Evolutionary conservation across 2,113 vertebrate genomes (phyloP).

Genomic region (Semnopithecus entellus): DNA sequence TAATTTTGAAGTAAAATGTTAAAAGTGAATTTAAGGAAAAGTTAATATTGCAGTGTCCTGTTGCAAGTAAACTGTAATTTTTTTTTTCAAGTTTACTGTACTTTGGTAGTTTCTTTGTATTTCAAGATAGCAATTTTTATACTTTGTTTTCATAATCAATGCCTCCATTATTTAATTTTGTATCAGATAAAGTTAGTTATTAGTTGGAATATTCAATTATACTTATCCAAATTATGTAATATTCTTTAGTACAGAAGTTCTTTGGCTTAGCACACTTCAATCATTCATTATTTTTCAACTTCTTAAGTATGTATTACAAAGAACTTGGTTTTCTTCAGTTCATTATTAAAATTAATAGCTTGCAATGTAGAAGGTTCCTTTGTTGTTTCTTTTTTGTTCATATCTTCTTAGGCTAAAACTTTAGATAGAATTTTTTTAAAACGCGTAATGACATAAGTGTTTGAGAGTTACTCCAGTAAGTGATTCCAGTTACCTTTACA

Average conservation of each 20-base stretch:
- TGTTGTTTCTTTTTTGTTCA: background rate
- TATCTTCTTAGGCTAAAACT: background rate
- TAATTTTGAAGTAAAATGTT: conserved; percentile 21
- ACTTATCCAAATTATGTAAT: background rate
- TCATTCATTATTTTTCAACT: background rate
- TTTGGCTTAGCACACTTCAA: background rate
- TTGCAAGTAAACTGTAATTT: background rate
- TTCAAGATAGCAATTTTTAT: background rate
- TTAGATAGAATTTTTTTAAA: background rate
- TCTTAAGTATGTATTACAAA: background rate
- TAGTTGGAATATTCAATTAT: background rate
- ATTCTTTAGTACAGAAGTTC: background rate
- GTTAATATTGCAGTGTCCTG: background rate
- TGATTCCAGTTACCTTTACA: background rate
- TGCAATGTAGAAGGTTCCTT: background rate
- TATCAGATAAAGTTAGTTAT: background rate
- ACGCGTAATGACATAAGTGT: background rate
- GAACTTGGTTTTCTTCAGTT: background rate
- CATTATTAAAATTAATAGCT: background rate
- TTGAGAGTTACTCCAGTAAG: background rate
- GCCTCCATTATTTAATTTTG: background rate
- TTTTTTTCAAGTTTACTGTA: background rate
- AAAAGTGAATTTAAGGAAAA: background rate
- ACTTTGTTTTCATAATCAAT: background rate
- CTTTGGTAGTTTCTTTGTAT: background rate